Conservation (phyloP, 2,888 invertebrate species). For the Leptinotarsa tumamoca region DNA sequence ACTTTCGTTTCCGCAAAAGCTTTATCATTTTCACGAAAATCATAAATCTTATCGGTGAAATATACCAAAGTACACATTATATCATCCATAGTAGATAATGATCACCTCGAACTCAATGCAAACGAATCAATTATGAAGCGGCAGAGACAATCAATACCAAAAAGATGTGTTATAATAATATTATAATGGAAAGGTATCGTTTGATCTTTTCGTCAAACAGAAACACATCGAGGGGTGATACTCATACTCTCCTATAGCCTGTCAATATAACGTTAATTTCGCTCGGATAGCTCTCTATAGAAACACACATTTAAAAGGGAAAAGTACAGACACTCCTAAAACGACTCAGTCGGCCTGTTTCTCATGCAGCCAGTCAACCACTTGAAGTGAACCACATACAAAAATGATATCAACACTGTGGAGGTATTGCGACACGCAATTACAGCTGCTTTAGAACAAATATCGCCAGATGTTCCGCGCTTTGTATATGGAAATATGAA, state of each 20-base stretch:
- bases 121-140: no score
- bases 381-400: slow-evolving; percentile 19
- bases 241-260: neutral
- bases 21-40: no score
- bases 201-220: neutral
- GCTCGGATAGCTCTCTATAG: neutral
- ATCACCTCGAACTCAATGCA: no score
- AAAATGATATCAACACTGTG: slow-evolving; percentile 42
- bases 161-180: no score
- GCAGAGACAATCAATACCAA: no score
- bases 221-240: neutral
- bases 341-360: neutral
- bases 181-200: no score
- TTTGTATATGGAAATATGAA: slow-evolving; percentile 42
- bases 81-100: no score
- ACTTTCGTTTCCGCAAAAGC: no score
- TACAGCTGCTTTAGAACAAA: slow-evolving; percentile 42
- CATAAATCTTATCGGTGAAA: no score
- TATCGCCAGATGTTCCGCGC: slow-evolving; percentile 40
- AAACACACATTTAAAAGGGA: neutral
- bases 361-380: slow-evolving; percentile 8
- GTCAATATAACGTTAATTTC: neutral
- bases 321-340: slow-evolving; percentile 2
- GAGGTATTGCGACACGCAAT: slow-evolving; percentile 42
- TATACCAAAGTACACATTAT: no score